A percentile compares a stretch with the other conserved stretches of the same genome.
Evolutionary conservation across 2,888 invertebrate genomes (phyloP).

Genomic region (Reticulitermes lucifugus): DNA sequence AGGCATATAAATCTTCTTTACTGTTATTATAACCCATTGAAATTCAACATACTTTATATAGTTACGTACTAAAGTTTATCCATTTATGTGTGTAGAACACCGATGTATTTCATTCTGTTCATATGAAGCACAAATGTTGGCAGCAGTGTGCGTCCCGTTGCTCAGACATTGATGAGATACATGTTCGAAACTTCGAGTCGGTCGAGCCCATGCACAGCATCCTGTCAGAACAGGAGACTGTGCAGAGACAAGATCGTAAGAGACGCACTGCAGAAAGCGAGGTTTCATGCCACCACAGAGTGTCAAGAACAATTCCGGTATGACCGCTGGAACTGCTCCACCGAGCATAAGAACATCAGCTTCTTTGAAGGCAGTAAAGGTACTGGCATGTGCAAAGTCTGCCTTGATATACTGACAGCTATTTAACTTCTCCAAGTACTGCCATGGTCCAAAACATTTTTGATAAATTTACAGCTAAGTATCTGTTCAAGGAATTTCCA

Average conservation of each 20-base stretch:
- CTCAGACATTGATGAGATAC: neutral
- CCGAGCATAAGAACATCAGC: conserved; percentile 67
- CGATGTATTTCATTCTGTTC: too few species aligned
- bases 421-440: too few species aligned
- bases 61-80: too few species aligned
- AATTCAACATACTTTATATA: too few species aligned
- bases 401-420: too few species aligned
- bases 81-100: too few species aligned
- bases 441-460: too few species aligned
- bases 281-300: conserved; percentile 70
- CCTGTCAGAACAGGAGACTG: neutral
- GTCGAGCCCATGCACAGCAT: neutral
- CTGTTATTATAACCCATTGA: too few species aligned
- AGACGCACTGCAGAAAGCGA: conserved; percentile 68
- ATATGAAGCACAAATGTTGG: too few species aligned
- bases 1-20: too few species aligned
- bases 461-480: too few species aligned
- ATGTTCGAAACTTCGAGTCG: neutral
- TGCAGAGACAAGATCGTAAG: conserved; percentile 58
- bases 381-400: neutral
- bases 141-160: neutral
- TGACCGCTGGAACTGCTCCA: conserved; percentile 79
- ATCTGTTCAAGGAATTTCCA: too few species aligned
- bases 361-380: conserved; percentile 65
- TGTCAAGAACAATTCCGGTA: conserved; percentile 76